These are phyloP conservation scores for Ispidina lecontei DNA, from an alignment of 2,797 vertebrate species.

Conservation along the genomic window DNA sequence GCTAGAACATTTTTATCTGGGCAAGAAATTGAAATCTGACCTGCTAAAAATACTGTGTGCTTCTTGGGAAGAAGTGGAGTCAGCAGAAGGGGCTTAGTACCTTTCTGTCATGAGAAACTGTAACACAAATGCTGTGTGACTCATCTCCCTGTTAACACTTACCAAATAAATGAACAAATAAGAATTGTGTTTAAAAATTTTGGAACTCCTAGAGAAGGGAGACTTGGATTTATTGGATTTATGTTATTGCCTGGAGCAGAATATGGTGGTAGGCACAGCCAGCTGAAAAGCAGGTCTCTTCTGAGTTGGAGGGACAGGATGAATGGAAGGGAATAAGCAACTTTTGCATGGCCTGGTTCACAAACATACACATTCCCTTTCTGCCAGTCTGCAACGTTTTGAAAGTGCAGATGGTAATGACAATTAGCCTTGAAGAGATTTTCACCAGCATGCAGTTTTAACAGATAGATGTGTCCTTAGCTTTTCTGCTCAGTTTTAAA, in stretches of 20 bases:
- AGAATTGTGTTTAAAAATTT: not conserved
- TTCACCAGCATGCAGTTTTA: not conserved
- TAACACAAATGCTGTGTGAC: not conserved
- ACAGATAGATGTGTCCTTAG: not conserved
- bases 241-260: not conserved
- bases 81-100: not conserved
- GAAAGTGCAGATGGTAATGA: not conserved
- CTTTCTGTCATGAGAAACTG: not conserved
- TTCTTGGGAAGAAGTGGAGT: not conserved
- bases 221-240: not conserved
- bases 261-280: not conserved
- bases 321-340: not conserved
- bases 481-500: slow-evolving; percentile 26
- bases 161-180: not conserved
- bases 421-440: slow-evolving; percentile 12
- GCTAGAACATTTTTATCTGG: not conserved
- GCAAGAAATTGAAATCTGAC: not conserved
- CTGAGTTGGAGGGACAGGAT: not conserved
- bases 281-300: not conserved
- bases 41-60: not conserved
- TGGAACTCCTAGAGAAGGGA: not conserved
- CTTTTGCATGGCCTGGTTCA: not conserved
- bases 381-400: not conserved
- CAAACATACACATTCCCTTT: not conserved
- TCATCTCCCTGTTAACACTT: not conserved